Evolutionary conservation across 2,888 invertebrate genomes (phyloP).

Genomic region (Hirtodrosophila duncani): DNA sequence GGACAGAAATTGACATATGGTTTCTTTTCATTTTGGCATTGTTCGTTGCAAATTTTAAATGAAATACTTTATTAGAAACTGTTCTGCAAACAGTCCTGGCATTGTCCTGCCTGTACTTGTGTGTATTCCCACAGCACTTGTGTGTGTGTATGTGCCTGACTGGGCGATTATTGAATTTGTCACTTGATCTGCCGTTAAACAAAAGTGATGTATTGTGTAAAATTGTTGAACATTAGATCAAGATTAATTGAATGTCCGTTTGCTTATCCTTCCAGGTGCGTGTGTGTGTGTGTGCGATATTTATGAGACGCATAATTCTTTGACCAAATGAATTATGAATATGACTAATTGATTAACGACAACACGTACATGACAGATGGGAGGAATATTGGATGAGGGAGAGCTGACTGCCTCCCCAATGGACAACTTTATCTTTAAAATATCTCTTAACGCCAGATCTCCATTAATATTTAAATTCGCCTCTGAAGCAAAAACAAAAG

Average conservation of each 20-base stretch:
- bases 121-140: constrained; percentile 58
- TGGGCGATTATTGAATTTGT: constrained; percentile 42
- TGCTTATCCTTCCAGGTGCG: too few species aligned
- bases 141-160: too few species aligned
- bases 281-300: constrained; percentile 58
- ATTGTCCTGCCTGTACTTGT: constrained; percentile 36
- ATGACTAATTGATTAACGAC: constrained; percentile 62
- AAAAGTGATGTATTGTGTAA: constrained; percentile 50
- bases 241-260: constrained; percentile 4
- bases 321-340: constrained; percentile 13
- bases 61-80: constrained; percentile 69
- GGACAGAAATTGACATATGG: constrained; percentile 71
- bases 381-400: too few species aligned
- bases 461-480: constrained; percentile 72
- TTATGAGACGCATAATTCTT: constrained; percentile 67
- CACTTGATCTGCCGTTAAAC: constrained; percentile 15
- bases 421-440: too few species aligned
- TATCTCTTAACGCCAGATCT: constrained; percentile 18
- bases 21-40: constrained; percentile 59
- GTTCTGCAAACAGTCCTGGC: constrained; percentile 41
- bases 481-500: constrained; percentile 19
- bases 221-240: constrained; percentile 14
- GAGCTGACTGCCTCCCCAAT: too few species aligned
- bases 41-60: constrained; percentile 63
- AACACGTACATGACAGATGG: too few species aligned